Evolutionary conservation across 1,140 invertebrate species (phyloP).

Genomic region (Venustaconcha ellipsiformis): DNA sequence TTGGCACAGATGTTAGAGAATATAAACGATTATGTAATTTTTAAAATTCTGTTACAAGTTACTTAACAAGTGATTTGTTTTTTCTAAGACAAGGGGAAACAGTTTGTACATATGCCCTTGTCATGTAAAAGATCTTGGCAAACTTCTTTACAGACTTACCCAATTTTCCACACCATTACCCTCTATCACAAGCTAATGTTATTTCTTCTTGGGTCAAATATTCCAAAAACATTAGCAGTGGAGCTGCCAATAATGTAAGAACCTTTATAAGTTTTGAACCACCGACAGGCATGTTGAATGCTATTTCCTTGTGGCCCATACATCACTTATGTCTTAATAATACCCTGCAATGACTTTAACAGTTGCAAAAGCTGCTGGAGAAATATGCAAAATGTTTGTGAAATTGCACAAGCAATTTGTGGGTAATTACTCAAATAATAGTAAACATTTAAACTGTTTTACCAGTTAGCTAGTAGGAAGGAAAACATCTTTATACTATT

Average conservation of each 20-base stretch:
- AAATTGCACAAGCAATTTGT: constrained; percentile 30
- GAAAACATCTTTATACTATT: too few species aligned
- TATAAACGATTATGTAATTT: too few species aligned
- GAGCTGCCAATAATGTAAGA: constrained; percentile 24
- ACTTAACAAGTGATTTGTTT: too few species aligned
- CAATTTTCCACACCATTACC: constrained; percentile 32
- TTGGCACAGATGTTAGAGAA: too few species aligned
- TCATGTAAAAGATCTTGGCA: too few species aligned
- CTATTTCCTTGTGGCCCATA: constrained; percentile 13
- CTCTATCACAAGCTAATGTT: constrained; percentile 25
- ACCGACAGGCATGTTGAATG: constrained; percentile 2
- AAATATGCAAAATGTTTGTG: constrained; percentile 11
- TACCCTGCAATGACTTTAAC: constrained; percentile 19
- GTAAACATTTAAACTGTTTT: constrained; percentile 10
- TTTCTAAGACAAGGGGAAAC: too few species aligned
- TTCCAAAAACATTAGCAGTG: constrained; percentile 33
- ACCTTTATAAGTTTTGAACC: constrained; percentile 17
- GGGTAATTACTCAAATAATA: constrained; percentile 35
- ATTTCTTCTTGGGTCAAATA: constrained; percentile 25
- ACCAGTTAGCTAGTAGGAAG: too few species aligned
- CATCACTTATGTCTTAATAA: constrained; percentile 26
- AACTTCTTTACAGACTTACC: neutral
- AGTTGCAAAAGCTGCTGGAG: constrained; percentile 2
- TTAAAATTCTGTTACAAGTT: too few species aligned
- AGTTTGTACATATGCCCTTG: too few species aligned